phyloP scores from a whole-genome alignment of 2,797 vertebrate genomes.

The Hyperoplus lanceolatus region DNA sequence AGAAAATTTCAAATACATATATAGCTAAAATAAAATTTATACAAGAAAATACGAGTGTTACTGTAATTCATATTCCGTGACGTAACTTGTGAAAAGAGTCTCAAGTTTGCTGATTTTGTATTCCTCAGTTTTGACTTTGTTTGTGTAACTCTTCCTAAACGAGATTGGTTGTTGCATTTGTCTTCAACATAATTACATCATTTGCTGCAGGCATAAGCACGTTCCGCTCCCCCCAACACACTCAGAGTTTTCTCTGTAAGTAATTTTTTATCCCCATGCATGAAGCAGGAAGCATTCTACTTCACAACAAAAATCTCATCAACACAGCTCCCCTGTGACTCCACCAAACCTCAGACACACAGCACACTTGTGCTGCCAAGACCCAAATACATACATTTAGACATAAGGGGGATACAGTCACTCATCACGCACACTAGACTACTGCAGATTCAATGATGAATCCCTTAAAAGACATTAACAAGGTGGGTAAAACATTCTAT shows the following conservation, averaged over 20 bases:
- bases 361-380: constrained; percentile 55
- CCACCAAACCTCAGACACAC: constrained; percentile 53
- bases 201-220: constrained; percentile 71
- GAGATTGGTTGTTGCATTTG: constrained; percentile 74
- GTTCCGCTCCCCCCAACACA: constrained; percentile 21
- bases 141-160: constrained; percentile 64
- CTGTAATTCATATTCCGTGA: neutral
- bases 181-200: constrained; percentile 87
- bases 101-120: constrained; percentile 33
- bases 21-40: constrained; percentile 1
- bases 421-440: constrained; percentile 2
- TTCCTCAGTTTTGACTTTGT: constrained; percentile 63
- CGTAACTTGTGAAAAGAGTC: constrained; percentile 15
- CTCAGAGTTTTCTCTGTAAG: constrained; percentile 35
- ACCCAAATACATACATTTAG: constrained; percentile 71
- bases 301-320: constrained; percentile 63
- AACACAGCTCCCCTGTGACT: constrained; percentile 63
- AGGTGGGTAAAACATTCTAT: constrained; percentile 29
- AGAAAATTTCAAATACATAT: neutral
- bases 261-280: constrained; percentile 60
- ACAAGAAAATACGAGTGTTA: neutral
- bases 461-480: constrained; percentile 15
- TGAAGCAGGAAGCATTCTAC: constrained; percentile 50
- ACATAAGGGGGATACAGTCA: constrained; percentile 13
- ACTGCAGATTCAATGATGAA: constrained; percentile 24